Evolutionary conservation across 2,888 invertebrate species (phyloP), one percentile per base, ranked within the genome.

Genomic region (Salticus scenicus): DNA sequence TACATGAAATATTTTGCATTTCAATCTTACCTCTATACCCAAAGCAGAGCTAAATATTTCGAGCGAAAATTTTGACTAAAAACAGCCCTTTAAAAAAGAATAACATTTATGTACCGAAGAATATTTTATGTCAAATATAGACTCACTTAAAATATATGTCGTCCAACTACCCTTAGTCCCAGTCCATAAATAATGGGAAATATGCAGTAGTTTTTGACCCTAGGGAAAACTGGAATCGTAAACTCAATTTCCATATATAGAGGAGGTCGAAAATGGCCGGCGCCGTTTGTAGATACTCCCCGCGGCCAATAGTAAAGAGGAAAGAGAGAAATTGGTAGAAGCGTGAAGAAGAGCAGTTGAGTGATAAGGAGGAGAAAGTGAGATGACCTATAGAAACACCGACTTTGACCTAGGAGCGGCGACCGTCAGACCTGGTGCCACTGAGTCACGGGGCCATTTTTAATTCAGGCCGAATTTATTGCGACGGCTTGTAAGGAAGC

Each of bases 201-300:
- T 67, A 28, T 12, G 67, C 31, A 33, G 67, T 33, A 1, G 33
- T 17, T 31, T 4, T 14, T 33, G n/a, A 37, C 70, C 24, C 31
- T 20, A 24, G 24, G 70, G 27, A 20, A 2, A 27, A 24, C 12
- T 4, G 24, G 24, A 24, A 57, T 24, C 24, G 57, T 24, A 67
- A 78, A 84, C 78, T 74, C 84, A 84, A 74, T 74, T 84, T 78
- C 64, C 74, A 77, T 73, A 83, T 66, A 72, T 42, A 67, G 51
- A 66, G 66, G 20, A 47, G 51, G 30, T 14, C 64, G 42, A 69
- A 77, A 77, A 77, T 79, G 75, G 79, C 57, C 67, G 73, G 70
- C 75, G 75, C 71, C 77, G 83, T 83, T 77, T 83, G 83, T 72
- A 83, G 76, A 77, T 81, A 81, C 66, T 81, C 81, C 81, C 81